Percentiles rank a stretch among this genome's conserved stretches.
Conservation (phyloP, 2,888 invertebrate genomes). For the Lochmaea crataegi region DNA sequence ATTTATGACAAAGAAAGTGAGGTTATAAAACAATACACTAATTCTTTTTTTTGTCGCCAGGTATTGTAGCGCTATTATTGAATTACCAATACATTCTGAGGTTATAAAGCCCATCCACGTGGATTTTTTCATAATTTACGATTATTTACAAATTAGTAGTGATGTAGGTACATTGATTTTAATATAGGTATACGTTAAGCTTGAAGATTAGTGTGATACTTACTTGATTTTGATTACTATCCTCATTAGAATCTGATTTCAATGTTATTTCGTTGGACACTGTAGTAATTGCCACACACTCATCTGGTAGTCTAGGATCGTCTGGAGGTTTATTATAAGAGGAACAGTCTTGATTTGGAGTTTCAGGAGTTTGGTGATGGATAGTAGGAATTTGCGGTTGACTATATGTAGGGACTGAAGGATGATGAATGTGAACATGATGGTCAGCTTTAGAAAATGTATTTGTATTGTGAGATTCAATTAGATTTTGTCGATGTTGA, state of each 20-base stretch:
- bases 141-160: too few species aligned
- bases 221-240: conserved; percentile 54
- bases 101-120: too few species aligned
- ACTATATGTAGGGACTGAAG: conserved; percentile 42
- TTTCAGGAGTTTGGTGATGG: conserved; percentile 31
- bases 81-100: too few species aligned
- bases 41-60: too few species aligned
- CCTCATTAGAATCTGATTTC: conserved; percentile 55
- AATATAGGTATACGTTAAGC: neutral
- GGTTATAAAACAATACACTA: too few species aligned
- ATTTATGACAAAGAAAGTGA: too few species aligned
- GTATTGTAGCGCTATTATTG: too few species aligned
- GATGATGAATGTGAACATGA: conserved; percentile 44
- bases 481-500: conserved; percentile 45
- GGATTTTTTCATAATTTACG: too few species aligned
- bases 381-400: conserved; percentile 46
- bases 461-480: conserved; percentile 62
- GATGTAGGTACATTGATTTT: neutral
- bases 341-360: conserved; percentile 27
- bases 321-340: conserved; percentile 37
- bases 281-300: conserved; percentile 58
- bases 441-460: conserved; percentile 52
- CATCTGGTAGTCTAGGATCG: conserved; percentile 54
- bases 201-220: conserved; percentile 49
- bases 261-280: conserved; percentile 58